Evolutionary conservation across 2,888 invertebrate genomes (phyloP).

Genomic region (Limnephilus lunatus): DNA sequence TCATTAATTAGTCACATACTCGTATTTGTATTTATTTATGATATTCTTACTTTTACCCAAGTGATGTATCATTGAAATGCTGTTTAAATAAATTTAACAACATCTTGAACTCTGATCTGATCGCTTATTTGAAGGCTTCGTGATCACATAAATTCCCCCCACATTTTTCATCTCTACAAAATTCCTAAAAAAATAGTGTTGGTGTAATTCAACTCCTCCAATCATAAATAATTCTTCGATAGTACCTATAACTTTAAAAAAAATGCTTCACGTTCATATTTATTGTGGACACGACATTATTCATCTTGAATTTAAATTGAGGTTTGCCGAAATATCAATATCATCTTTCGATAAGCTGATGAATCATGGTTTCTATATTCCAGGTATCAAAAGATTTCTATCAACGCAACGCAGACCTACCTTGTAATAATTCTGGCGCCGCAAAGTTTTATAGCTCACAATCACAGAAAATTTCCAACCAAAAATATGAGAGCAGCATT

Average conservation of each 20-base stretch:
- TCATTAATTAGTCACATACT: too few species aligned
- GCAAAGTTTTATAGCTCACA: conserved; percentile 2
- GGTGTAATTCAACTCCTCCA: neutral
- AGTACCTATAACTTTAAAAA: neutral
- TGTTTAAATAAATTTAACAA: neutral
- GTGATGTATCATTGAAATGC: neutral
- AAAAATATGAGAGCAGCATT: neutral
- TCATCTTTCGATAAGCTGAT: neutral
- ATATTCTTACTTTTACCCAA: too few species aligned
- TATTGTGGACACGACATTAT: neutral
- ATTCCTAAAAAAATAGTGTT: too few species aligned
- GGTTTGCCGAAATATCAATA: neutral
- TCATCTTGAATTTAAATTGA: neutral
- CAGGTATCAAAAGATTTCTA: neutral
- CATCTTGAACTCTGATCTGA: neutral
- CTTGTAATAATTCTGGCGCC: neutral
- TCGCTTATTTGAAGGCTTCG: too few species aligned
- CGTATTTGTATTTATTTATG: too few species aligned
- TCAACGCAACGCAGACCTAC: neutral
- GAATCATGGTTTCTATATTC: neutral
- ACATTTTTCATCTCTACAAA: too few species aligned
- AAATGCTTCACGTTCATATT: neutral
- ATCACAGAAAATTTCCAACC: neutral
- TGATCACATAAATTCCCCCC: too few species aligned
- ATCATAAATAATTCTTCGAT: neutral